Conservation (phyloP, 92 coral and sea anemone species). For the Epizoanthus illoricatus region DNA sequence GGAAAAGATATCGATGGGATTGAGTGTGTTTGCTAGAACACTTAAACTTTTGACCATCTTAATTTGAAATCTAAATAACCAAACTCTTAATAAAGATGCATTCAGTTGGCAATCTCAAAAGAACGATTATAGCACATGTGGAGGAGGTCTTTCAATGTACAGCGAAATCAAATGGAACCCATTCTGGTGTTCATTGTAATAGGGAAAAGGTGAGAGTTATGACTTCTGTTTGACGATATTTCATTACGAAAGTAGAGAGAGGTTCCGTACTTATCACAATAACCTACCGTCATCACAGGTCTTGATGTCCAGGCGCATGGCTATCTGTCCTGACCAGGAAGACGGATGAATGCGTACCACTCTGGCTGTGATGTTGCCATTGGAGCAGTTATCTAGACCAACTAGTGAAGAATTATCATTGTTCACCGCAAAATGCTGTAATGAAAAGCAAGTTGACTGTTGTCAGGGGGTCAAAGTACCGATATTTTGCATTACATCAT, state of each 20-base stretch:
- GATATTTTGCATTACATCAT: too few relatives aligned
- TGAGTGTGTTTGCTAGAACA: too few relatives aligned
- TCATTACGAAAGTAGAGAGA: neutral
- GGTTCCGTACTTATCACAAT: neutral
- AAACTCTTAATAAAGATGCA: neutral
- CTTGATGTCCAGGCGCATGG: constrained; percentile 62
- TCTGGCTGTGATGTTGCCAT: constrained; percentile 54
- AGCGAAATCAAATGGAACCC: too few relatives aligned
- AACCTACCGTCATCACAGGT: constrained; percentile 48
- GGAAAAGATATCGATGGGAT: too few relatives aligned
- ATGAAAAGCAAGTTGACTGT: neutral
- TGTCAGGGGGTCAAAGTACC: too few relatives aligned
- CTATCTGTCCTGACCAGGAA: constrained; percentile 48
- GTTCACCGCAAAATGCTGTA: constrained; percentile 50
- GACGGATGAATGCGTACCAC: constrained; percentile 54
- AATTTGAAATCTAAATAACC: neutral
- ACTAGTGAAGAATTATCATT: constrained; percentile 44
- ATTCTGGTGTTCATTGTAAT: neutral
- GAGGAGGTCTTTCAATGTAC: constrained; percentile 9
- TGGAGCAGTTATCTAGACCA: constrained; percentile 40
- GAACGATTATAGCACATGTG: neutral
- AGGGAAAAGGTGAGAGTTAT: neutral
- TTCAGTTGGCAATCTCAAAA: neutral
- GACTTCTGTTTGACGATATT: constrained; percentile 10
- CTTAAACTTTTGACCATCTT: too few relatives aligned